phyloP scores from a whole-genome alignment of 2,797 vertebrate species.

The Anguilla obscura region DNA sequence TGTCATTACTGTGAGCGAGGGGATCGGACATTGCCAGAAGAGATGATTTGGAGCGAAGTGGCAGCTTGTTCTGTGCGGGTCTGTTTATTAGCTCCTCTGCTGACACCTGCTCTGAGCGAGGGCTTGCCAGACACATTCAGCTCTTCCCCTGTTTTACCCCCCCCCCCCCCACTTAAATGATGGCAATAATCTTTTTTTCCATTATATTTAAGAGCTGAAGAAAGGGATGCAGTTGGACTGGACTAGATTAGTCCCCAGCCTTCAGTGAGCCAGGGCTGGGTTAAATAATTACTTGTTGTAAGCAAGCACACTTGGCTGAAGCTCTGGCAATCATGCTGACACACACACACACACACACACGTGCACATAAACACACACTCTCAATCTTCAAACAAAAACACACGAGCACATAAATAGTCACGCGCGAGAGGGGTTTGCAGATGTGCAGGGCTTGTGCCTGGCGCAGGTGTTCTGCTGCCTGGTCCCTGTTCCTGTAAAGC shows the following conservation, averaged over 20 bases:
- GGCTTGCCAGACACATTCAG: conserved; percentile 6
- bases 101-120: conserved; percentile 7
- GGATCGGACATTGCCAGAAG: background rate
- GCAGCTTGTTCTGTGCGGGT: background rate
- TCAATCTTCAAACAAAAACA: background rate
- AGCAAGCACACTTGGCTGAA: background rate
- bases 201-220: conserved; percentile 11
- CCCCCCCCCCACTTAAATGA: background rate
- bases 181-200: conserved; percentile 11
- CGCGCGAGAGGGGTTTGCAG: background rate
- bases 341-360: background rate
- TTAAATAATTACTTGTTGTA: background rate
- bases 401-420: background rate
- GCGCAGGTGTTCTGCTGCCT: background rate
- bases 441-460: background rate
- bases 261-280: background rate
- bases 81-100: background rate
- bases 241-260: background rate
- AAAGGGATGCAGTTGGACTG: conserved; percentile 14
- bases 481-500: background rate
- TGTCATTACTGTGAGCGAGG: background rate
- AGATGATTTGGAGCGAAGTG: conserved; percentile 9
- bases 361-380: conserved; percentile 1
- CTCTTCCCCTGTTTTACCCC: background rate
- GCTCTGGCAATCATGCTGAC: background rate